Evolutionary conservation across 2,888 invertebrate genomes (phyloP), one percentile per base, ranked within the genome.

Genomic region (Scaptomyza parva): DNA sequence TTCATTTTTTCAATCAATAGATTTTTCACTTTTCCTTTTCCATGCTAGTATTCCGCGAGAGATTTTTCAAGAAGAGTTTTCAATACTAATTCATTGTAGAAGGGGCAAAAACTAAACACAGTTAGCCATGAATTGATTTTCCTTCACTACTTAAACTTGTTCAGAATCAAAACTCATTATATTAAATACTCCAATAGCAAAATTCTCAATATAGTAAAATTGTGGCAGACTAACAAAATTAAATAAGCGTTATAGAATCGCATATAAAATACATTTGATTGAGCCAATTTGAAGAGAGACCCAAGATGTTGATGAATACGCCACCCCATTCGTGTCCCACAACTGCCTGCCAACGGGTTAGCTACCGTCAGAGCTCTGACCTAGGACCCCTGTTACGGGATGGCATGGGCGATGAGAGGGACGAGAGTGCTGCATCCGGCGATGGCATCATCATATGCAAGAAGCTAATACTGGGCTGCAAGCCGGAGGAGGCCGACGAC

Each of bases 401-500:
- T 8, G 48, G 41, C 0, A 17, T 22, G 7, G 12, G 24, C 24
- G 17, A 33, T 2, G 14, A 41, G 40, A 40, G 26, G 6, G 24
- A 45, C 43, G 37, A 45, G 45, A 44, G 33, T 6, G 48, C 18
- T 5, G 48, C 17, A 6, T 14, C 20, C 6, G 64, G 66, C 17
- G 69, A 65, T 2, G 72, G 78, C 12, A 12, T 76, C n/a, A 57
- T 86, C 17, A 54, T 82, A 0, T 66, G 63, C 30, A 83, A 76
- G 62, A 45, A 68, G 14, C 47, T 82, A 1, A 2, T 70, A 0
- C 30, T 82, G n/a, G 82, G 82, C 37, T 80, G 82, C 28, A 67
- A 58, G n/a, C 70, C 78, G 39, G 82, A 82, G 52, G n/a, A 45
- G 5, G n/a, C 53, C 14, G 82, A 86, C 18, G 72, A 68, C 37